Base-by-base conservation (phyloP, 2,888 invertebrate species). In the Ecliptopera silaceata region DNA sequence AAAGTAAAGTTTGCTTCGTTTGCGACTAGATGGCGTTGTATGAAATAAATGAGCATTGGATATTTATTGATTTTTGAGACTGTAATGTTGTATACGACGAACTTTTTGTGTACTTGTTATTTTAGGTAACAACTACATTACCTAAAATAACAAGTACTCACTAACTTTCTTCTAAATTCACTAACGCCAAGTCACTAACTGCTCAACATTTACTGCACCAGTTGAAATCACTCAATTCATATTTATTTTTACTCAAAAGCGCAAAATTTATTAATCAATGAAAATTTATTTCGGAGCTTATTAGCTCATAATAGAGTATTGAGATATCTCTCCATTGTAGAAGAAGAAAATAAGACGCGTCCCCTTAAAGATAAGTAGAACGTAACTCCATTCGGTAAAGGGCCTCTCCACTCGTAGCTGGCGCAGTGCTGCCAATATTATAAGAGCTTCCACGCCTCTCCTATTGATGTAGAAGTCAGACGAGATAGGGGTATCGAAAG, bases 321-420 rank as follows among this genome's bases (percentile, higher is more conserved):
- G 82, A 87, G 83, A 80, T 82, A 80, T 84, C 75, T 71, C 72
- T 78, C 75, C 75, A 74, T 77, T 80, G 80, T 77, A 74, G 75
- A 74, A 74, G 80, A 81, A 82, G 84, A 88, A 88, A 88, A 88
- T 89, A 87, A 89, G 86, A 86, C 84, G 84, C 82, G 83, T 84
- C 85, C 80, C 80, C 86, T 88, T 86, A 88, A 84, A 87, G 83
- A 88, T 89, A 89, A 89, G 88, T 88, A 88, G 84, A 84, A 88
- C 86, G 88, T 88, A 88, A 89, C 90, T 88, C 88, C 86, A 88
- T 88, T 88, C 86, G 77, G 84, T 80, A 83, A 88, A 89, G 88
- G 88, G 86, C 84, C 89, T 86, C 88, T 88, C 82, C 76, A 84
- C 79, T 84, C 82, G 80, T 75, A 79, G 81, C 80, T 79, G 66